Evolutionary conservation across 2,797 vertebrate genomes (phyloP).

Genomic region (Liasis olivaceus): DNA sequence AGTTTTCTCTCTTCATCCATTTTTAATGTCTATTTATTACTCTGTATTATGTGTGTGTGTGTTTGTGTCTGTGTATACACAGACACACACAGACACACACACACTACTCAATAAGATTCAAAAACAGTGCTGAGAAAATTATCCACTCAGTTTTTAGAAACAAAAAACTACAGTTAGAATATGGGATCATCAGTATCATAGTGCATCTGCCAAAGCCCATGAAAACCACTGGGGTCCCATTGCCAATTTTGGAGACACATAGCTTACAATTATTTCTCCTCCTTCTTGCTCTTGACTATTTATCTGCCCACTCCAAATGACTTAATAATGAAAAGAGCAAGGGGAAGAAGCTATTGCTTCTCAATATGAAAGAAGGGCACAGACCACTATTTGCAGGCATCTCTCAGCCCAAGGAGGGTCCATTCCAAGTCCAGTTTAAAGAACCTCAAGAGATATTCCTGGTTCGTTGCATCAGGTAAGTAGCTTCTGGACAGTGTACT

Average conservation of each 20-base stretch:
- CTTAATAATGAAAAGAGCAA: not conserved
- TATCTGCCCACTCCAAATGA: not conserved
- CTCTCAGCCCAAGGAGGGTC: not conserved
- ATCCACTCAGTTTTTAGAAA: not conserved
- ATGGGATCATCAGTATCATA: not conserved
- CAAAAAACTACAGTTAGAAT: not conserved
- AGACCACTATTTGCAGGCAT: not conserved
- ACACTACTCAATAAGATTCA: not conserved
- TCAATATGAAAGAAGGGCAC: not conserved
- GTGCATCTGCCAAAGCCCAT: not conserved
- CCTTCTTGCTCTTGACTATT: not conserved
- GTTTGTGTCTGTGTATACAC: not conserved
- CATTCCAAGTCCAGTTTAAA: not conserved
- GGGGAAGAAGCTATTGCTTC: not conserved
- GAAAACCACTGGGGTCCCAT: not conserved
- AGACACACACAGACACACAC: not conserved
- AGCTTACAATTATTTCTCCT: not conserved
- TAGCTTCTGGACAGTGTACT: not conserved
- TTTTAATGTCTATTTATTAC: constrained; percentile 4
- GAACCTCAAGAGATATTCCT: not conserved
- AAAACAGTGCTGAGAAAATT: not conserved
- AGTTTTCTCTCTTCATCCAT: not conserved
- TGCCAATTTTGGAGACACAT: not conserved
- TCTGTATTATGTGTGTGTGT: constrained; percentile 4
- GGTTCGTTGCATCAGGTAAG: not conserved